phyloP scores from a whole-genome alignment of 2,797 vertebrate species.

The Pseudochromis fuscus region DNA sequence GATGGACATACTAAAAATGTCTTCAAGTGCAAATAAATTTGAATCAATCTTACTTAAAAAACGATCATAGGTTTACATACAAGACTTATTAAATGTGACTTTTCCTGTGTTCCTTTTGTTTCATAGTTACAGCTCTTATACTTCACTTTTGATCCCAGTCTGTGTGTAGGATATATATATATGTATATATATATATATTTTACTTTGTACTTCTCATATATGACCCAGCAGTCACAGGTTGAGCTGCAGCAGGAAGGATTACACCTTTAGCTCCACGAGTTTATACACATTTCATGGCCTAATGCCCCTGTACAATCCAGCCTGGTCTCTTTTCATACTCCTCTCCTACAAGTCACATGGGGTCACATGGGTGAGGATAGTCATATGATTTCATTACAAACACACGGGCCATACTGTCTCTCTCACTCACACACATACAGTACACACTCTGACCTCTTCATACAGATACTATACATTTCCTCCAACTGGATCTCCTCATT shows the following conservation, averaged over 20 bases:
- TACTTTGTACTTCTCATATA: conserved; percentile 5
- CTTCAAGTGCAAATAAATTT: not conserved
- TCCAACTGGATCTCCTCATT: not conserved
- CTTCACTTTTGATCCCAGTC: not conserved
- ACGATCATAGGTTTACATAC: too few species aligned
- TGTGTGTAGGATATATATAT: not conserved
- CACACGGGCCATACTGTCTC: conserved; percentile 20
- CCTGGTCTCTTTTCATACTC: conserved; percentile 39
- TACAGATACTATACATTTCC: conserved; percentile 13
- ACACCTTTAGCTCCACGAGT: conserved; percentile 24
- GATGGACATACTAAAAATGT: not conserved
- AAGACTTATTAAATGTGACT: too few species aligned
- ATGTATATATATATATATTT: too few species aligned
- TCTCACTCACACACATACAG: conserved; percentile 23
- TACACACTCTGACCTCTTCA: conserved; percentile 17
- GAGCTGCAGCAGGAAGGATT: conserved; percentile 32
- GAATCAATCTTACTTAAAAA: too few species aligned
- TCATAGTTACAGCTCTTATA: not conserved
- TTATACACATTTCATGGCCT: conserved; percentile 40
- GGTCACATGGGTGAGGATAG: conserved; percentile 70
- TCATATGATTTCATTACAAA: conserved; percentile 71
- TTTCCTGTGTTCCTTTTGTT: not conserved
- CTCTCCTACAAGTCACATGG: conserved; percentile 62
- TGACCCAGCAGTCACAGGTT: conserved; percentile 2
- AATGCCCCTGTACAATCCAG: conserved; percentile 26